These are phyloP conservation scores for Nesogale talazaci DNA, from an alignment of 2,113 vertebrate species.

Conservation along the genomic window DNA sequence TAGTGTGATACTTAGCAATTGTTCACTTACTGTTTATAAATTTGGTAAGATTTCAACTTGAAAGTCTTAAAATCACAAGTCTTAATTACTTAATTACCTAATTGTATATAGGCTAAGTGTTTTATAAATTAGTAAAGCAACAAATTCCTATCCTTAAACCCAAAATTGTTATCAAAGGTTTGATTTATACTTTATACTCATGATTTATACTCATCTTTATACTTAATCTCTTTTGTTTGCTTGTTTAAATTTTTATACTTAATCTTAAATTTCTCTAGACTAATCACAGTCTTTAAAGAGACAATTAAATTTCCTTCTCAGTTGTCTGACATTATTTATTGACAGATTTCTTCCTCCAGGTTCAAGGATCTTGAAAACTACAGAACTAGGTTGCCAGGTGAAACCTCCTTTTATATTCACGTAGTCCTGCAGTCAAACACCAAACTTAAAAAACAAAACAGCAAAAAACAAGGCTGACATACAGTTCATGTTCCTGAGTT, in stretches of 20 bases:
- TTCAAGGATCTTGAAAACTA: background rate
- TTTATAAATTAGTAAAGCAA: constrained; percentile 29
- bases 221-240: too few species aligned
- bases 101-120: constrained; percentile 17
- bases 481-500: constrained; percentile 18
- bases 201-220: constrained; percentile 31
- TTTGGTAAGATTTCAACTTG: constrained; percentile 49
- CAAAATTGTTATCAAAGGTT: constrained; percentile 19
- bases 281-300: background rate
- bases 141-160: background rate
- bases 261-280: constrained; percentile 36
- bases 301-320: constrained; percentile 48
- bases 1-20: background rate
- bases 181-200: too few species aligned
- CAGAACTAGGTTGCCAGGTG: background rate
- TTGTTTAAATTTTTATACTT: constrained; percentile 43
- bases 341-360: constrained; percentile 57
- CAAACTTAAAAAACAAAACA: constrained; percentile 4
- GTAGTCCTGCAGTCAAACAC: constrained; percentile 29
- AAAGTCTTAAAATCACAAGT: constrained; percentile 67
- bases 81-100: constrained; percentile 47
- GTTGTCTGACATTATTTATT: constrained; percentile 53
- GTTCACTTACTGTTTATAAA: constrained; percentile 56
- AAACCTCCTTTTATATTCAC: constrained; percentile 19
- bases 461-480: background rate